These are phyloP conservation scores for Coronaproctus castanopsis DNA, from an alignment of 2,888 invertebrate species.

Conservation along the genomic window DNA sequence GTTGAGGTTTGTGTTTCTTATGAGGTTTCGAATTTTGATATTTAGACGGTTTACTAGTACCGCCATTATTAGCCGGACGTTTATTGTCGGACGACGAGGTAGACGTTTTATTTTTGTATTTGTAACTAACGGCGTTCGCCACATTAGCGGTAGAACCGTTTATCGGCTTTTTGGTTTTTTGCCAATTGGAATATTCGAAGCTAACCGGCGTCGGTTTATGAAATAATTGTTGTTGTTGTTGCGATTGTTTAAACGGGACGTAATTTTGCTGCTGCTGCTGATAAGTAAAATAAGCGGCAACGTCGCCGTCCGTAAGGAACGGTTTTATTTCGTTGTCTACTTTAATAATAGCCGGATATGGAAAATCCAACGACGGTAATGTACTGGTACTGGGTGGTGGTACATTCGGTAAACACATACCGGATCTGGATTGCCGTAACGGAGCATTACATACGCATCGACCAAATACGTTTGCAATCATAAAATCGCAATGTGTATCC, in stretches of 20 bases:
- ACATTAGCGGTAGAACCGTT: background rate
- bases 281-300: background rate
- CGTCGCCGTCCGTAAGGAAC: background rate
- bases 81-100: background rate
- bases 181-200: background rate
- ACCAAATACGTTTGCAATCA: conserved; percentile 73
- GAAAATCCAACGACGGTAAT: conserved; percentile 2
- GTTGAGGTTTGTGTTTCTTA: background rate
- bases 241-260: background rate
- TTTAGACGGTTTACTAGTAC: background rate
- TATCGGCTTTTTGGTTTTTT: background rate
- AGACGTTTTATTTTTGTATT: background rate
- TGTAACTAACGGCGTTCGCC: background rate
- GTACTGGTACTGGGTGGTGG: conserved; percentile 7
- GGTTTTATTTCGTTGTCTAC: conserved; percentile 5
- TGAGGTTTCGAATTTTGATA: background rate
- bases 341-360: conserved; percentile 6
- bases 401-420: conserved; percentile 6
- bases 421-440: conserved; percentile 8
- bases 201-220: background rate
- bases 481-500: conserved; percentile 69
- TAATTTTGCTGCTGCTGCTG: background rate
- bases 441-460: conserved; percentile 55
- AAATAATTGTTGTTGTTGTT: background rate
- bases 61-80: background rate